A percentile compares a stretch with the other conserved stretches of the same genome.
phyloP scores from a whole-genome alignment of 1,140 invertebrate genomes.

The Penaeus japonicus region DNA sequence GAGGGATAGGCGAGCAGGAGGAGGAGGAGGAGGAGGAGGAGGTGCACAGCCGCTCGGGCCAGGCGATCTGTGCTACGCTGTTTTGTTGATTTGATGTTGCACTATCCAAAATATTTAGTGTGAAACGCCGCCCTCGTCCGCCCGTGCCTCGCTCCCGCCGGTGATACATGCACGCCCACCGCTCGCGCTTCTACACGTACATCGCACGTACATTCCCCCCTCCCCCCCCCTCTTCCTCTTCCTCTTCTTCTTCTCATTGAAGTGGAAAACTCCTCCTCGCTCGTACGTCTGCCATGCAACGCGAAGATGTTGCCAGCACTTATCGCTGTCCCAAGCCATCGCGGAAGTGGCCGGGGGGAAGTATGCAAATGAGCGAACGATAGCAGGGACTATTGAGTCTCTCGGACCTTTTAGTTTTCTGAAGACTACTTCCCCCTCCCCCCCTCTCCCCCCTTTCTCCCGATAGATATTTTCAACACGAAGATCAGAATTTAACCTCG shows the following conservation, averaged over 20 bases:
- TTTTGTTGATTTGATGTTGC: slow-evolving; percentile 42
- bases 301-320: background rate
- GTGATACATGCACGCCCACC: slow-evolving; percentile 6
- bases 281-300: background rate
- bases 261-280: background rate
- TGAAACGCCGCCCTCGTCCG: background rate
- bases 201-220: too few species aligned
- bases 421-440: too few species aligned
- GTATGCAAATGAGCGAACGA: too few species aligned
- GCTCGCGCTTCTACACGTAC: background rate
- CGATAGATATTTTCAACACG: too few species aligned
- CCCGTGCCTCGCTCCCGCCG: slow-evolving; percentile 1
- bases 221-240: background rate
- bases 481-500: too few species aligned
- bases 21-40: too few species aligned
- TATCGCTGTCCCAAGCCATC: too few species aligned
- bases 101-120: slow-evolving; percentile 44
- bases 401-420: too few species aligned
- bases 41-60: background rate
- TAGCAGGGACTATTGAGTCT: too few species aligned
- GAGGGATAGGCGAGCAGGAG: slow-evolving; percentile 16
- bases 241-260: background rate
- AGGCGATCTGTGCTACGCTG: slow-evolving; percentile 38
- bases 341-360: too few species aligned
- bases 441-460: too few species aligned